phyloP scores from a whole-genome alignment of 37 sponge, comb jelly and placozoan species.

The Lycopodina hypogea region DNA sequence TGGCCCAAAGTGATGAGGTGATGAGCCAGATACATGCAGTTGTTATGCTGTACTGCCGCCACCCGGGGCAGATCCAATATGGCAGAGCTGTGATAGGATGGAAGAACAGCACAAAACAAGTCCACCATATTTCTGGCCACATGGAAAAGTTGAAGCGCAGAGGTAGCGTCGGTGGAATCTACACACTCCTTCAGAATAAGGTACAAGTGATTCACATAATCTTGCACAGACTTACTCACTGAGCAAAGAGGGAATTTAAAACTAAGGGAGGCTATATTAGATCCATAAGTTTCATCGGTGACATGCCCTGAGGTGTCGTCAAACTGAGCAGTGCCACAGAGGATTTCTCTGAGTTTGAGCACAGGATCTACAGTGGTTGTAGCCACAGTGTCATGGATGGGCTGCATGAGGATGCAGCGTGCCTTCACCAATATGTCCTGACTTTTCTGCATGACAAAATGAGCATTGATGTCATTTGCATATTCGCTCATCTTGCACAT shows the following conservation, averaged over 20 bases:
- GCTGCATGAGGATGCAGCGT: conserved; percentile 42
- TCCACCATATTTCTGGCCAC: conserved; percentile 63
- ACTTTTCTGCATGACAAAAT: conserved; percentile 46
- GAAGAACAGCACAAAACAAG: conserved; percentile 52
- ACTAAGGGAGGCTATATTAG: conserved; percentile 8
- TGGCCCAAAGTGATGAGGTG: conserved; percentile 74
- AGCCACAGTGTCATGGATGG: conserved; percentile 47
- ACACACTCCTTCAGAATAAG: conserved; percentile 28
- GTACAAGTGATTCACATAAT: conserved; percentile 49
- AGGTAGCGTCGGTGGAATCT: not conserved
- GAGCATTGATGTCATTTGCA: conserved; percentile 41
- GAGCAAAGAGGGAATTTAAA: conserved; percentile 59
- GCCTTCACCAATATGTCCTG: conserved; percentile 57
- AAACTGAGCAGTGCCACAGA: not conserved
- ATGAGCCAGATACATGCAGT: conserved; percentile 87
- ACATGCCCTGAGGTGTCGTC: not conserved
- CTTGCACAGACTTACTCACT: conserved; percentile 45
- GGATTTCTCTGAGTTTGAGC: not conserved
- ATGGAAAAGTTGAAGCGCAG: conserved; percentile 51
- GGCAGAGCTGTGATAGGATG: conserved; percentile 44
- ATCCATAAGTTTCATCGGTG: not conserved
- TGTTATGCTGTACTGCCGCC: conserved; percentile 78
- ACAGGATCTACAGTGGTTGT: not conserved
- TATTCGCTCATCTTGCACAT: conserved; percentile 58
- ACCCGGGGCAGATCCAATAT: conserved; percentile 53